Conservation (phyloP, 2,888 invertebrate genomes). For the Xanthia togata region DNA sequence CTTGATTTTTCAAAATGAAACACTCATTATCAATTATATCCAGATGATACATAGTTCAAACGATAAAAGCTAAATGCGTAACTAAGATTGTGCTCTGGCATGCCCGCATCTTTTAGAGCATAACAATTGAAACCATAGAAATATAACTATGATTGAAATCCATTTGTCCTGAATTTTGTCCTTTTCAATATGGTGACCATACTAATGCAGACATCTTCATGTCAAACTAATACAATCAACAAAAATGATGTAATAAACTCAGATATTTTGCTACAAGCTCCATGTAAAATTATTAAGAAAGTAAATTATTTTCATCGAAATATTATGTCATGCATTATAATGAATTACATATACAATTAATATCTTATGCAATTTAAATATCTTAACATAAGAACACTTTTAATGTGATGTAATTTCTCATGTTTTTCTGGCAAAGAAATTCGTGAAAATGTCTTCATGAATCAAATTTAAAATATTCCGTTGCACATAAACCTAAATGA, state of each 20-base stretch:
- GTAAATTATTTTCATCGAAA: not conserved
- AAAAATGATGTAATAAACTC: constrained; percentile 21
- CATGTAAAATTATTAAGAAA: constrained; percentile 19
- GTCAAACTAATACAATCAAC: not conserved
- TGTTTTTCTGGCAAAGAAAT: not conserved
- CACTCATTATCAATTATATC: too few species aligned
- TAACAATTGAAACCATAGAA: not conserved
- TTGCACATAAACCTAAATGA: not conserved
- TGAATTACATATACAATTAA: not conserved
- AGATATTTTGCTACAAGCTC: constrained; percentile 9
- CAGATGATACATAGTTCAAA: too few species aligned
- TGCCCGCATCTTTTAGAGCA: not conserved
- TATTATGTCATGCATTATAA: not conserved
- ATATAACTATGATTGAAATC: too few species aligned
- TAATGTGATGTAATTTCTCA: constrained; percentile 1
- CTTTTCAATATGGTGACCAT: not conserved
- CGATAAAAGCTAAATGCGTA: too few species aligned
- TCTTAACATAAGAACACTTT: not conserved
- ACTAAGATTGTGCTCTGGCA: not conserved
- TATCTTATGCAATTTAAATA: constrained; percentile 4
- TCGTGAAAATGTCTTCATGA: not conserved
- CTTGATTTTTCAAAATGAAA: too few species aligned
- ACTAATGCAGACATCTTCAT: constrained; percentile 5
- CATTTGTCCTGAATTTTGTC: not conserved
- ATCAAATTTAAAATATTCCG: not conserved